Base-by-base conservation (phyloP, 2,113 vertebrate species). In the Maccullochella peelii region DNA sequence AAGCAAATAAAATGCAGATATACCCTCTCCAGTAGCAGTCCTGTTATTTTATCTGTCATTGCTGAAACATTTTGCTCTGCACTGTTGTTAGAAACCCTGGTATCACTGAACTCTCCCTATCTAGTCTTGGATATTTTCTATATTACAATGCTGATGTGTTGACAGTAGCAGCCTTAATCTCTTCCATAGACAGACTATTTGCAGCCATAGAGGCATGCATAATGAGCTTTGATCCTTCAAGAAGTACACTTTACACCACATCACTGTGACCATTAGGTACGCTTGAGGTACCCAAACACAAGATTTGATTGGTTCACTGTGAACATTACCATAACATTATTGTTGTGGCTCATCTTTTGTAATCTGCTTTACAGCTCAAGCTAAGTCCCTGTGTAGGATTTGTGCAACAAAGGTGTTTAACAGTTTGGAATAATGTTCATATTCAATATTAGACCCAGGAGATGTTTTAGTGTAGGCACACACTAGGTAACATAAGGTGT, bases 81-180 rank as follows among this genome's bases (percentile, higher is more conserved):
- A 2, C 73, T 90, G 67, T 86, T 89, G 36, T 86, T 85, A 82
- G 78, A 85, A 70, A 68, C 25, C 6, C 18, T 57, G n/a, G 30
- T 63, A 30, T 83, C 33, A 40, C 79, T 70, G 50, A 82, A 58
- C 59, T 63, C 75, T 68, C 62, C 16, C 3, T 47, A n/a, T 86
- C 79, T 88, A 67, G 80, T 80, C 69, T 47, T 27, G 79, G 70
- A 71, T 67, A 33, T 27, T 73, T 82, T 88, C 36, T 82, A 82
- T 72, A 73, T 82, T 62, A 79, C 84, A 79, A 40, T 2, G 12
- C 49, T 67, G 66, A 77, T 50, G 57, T 69, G 70, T 83, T 83
- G 80, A 86, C 67, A 86, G 72, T 68, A 54, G 79, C 77, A 54
- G 50, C 40, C 30, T 50, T 88, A 80, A 89, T 82, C 55, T 73